Base-by-base conservation (phyloP, 1,140 invertebrate genomes). In the Drosophila rhopaloa region DNA sequence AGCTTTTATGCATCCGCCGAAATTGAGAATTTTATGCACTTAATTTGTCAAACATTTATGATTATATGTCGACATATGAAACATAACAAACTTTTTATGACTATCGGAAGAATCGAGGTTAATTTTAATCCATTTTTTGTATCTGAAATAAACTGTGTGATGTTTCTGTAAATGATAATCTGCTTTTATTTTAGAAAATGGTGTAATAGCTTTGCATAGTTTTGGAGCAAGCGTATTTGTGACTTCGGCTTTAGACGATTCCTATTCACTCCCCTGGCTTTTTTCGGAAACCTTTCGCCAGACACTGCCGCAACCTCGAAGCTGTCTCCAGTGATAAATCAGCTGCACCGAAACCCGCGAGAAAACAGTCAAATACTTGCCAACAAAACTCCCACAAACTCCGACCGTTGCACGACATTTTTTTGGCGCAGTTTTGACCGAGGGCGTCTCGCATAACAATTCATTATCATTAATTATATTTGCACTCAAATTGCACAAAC, bases 391-490 rank as follows among this genome's bases (percentile, higher is more conserved):
- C 62, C 65, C 65, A 68, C 62, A 29, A 68, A 67, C 61, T 67
- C 32, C 61, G 65, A 61, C 14, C 27, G 43, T 68, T 53, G 78
- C 81, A 85, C 81, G 81, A 85, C 78, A 85, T 85, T 57, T 66
- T 60, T 55, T 68, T 32, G n/a, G 9, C 24, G 14, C 8, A 29
- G 29, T 40, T 53, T 35, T 55, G 29, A 50, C 65, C 63, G 66
- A 76, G 72, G 76, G 78, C 82, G 72, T 85, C 54, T 77, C 56
- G 62, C 84, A 86, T 83, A 89, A 89, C 82, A 86, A 88, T 88
- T 88, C 83, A 88, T 86, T 86, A 88, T 86, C 84, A 86, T 88
- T 88, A 86, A 86, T 88, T 86, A 88, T 89, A 88, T 79, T 88
- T 86, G 83, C 84, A 89, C 76, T 84, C 77, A 32, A 54, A 38